Conservation (phyloP, 2,888 invertebrate species). For the Scaptomyza cyrtandrae region DNA sequence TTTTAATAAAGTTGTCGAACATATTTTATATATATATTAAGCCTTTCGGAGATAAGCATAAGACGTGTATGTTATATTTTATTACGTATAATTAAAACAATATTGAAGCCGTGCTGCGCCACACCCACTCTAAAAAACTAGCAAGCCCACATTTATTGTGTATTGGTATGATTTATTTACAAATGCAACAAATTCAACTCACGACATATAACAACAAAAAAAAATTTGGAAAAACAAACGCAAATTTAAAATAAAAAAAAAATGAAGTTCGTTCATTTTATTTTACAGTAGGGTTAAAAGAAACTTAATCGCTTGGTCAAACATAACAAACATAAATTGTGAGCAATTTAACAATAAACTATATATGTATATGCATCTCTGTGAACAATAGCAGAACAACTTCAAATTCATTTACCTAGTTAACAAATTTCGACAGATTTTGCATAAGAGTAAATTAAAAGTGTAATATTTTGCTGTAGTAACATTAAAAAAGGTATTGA, state of each 20-base stretch:
- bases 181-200: constrained; percentile 13
- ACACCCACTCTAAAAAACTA: constrained; percentile 18
- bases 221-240: constrained; percentile 24
- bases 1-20: constrained; percentile 60
- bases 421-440: constrained; percentile 40
- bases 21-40: constrained; percentile 56
- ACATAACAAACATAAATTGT: constrained; percentile 42
- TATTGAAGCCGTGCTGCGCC: constrained; percentile 40
- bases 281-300: constrained; percentile 45
- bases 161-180: constrained; percentile 34
- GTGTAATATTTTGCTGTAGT: constrained; percentile 69
- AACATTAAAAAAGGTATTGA: constrained; percentile 55
- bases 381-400: constrained; percentile 22
- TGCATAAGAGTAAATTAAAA: constrained; percentile 55
- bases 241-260: constrained; percentile 30
- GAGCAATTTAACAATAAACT: constrained; percentile 38
- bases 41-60: constrained; percentile 49
- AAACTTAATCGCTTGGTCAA: constrained; percentile 54
- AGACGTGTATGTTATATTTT: constrained; percentile 56
- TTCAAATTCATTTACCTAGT: constrained; percentile 27
- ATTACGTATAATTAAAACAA: constrained; percentile 49
- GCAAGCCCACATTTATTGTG: constrained; percentile 28
- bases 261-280: constrained; percentile 46
- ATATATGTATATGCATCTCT: constrained; percentile 7
- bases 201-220: constrained; percentile 37